Percentiles rank a stretch among this genome's conserved stretches.
These are phyloP conservation scores for Pterocles orientalis DNA, from an alignment of 2,113 vertebrate species.

Conservation along the genomic window DNA sequence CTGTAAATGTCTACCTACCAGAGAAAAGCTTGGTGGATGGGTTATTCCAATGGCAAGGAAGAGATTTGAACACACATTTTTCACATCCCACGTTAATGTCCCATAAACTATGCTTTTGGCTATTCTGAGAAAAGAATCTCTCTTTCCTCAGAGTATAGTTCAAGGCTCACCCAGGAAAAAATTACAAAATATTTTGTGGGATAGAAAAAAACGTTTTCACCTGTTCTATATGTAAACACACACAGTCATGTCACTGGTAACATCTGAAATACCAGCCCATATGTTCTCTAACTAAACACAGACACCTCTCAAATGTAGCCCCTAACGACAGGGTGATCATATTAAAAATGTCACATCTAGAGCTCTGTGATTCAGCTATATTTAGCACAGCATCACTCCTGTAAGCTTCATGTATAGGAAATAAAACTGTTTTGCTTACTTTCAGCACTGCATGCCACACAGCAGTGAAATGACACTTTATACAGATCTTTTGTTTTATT, in stretches of 20 bases:
- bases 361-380: constrained; percentile 17
- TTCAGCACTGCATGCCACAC: neutral
- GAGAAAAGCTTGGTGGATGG: neutral
- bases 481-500: neutral
- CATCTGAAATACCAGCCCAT: neutral
- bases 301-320: neutral
- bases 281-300: neutral
- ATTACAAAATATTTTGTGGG: neutral
- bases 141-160: neutral
- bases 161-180: neutral
- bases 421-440: neutral
- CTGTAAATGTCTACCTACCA: neutral
- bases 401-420: neutral
- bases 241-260: neutral
- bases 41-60: neutral
- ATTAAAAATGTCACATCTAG: neutral
- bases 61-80: neutral
- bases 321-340: neutral
- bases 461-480: constrained; percentile 3
- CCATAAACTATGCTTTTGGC: neutral
- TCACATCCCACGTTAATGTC: neutral
- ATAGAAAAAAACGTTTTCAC: neutral
- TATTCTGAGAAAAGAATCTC: neutral
- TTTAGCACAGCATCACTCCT: neutral
- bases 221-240: neutral